Evolutionary conservation across 2,113 vertebrate species (phyloP).

Genomic region (Pogona vitticeps): DNA sequence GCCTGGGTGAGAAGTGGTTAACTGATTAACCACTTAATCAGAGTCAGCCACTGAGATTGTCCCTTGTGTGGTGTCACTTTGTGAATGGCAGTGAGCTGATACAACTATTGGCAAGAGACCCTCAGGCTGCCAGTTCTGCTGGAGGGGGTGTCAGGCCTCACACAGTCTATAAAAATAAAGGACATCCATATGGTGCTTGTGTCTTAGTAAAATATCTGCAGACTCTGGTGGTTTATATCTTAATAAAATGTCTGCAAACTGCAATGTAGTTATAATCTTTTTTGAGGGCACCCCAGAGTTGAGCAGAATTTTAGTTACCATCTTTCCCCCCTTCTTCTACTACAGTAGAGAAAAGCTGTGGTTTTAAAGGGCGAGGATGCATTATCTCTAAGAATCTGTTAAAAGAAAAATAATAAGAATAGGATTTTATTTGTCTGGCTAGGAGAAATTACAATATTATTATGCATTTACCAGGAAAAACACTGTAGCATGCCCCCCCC

Average conservation of each 20-base stretch:
- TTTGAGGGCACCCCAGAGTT: not conserved
- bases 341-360: not conserved
- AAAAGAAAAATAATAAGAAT: constrained; percentile 5
- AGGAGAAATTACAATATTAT: not conserved
- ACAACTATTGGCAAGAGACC: too few relatives aligned
- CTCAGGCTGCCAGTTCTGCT: too few relatives aligned
- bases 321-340: not conserved
- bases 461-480: constrained; percentile 25
- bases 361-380: constrained; percentile 32
- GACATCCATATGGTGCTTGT: too few relatives aligned
- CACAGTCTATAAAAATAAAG: not conserved
- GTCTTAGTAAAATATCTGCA: not conserved
- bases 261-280: not conserved
- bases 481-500: constrained; percentile 21
- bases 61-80: too few relatives aligned
- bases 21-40: too few relatives aligned
- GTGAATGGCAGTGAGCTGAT: too few relatives aligned
- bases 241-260: constrained; percentile 12
- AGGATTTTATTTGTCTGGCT: not conserved
- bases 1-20: too few relatives aligned
- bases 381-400: constrained; percentile 8
- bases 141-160: too few relatives aligned
- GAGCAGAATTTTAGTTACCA: not conserved
- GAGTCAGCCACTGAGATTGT: too few relatives aligned
- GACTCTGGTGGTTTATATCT: not conserved